Conservation (phyloP, 2,797 vertebrate genomes). For the Bovichtus diacanthus region DNA sequence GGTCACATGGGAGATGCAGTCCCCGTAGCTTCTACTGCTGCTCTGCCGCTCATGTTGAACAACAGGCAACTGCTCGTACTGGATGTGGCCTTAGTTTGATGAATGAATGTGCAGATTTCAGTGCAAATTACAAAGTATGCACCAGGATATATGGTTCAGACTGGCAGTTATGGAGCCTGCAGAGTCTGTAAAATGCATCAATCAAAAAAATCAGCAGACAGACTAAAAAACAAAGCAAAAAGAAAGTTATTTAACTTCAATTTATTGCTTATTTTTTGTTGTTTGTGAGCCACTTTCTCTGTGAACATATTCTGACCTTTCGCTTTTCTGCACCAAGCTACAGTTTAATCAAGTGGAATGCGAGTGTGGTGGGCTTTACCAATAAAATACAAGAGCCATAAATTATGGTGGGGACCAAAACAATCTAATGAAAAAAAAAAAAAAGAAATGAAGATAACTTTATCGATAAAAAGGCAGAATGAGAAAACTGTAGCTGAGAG, state of each 20-base stretch:
- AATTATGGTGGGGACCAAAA: constrained; percentile 63
- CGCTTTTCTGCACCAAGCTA: constrained; percentile 46
- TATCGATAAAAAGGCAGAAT: constrained; percentile 29
- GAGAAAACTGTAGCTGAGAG: constrained; percentile 33
- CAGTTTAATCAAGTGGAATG: constrained; percentile 67
- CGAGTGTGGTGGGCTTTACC: constrained; percentile 49
- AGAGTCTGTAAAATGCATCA: constrained; percentile 30
- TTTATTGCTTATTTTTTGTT: constrained; percentile 35
- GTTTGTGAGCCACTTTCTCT: constrained; percentile 40
- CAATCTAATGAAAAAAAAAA: constrained; percentile 56
- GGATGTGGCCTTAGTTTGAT: constrained; percentile 39
- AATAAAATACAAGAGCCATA: constrained; percentile 66
- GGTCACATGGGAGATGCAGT: constrained; percentile 66
- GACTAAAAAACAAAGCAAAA: constrained; percentile 12
- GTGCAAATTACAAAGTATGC: constrained; percentile 48
- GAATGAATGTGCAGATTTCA: constrained; percentile 48
- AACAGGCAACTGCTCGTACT: constrained; percentile 40
- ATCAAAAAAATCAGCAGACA: constrained; percentile 11
- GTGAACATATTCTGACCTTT: constrained; percentile 61
- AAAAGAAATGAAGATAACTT: constrained; percentile 45
- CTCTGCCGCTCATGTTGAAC: constrained; percentile 41
- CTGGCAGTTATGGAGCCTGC: constrained; percentile 16
- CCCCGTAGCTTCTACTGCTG: constrained; percentile 35
- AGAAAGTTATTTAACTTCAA: constrained; percentile 23
- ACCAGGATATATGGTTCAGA: constrained; percentile 17